Base-by-base conservation (phyloP, 2,888 invertebrate species). In the Hymenopus coronatus region DNA sequence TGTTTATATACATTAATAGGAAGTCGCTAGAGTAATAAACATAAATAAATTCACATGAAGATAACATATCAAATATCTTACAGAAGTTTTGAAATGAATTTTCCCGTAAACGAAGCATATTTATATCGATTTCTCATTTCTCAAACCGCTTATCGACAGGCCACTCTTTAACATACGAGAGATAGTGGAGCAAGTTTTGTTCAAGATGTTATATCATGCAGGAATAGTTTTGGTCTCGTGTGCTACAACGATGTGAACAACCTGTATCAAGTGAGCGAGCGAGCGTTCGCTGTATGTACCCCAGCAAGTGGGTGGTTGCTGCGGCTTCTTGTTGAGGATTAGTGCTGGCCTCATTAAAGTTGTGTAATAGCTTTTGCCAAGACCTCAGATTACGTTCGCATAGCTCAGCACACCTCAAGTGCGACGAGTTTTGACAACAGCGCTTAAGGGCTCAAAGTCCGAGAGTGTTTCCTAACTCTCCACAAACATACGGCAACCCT, bases 281-380 rank as follows among this genome's bases (percentile, higher is more conserved):
- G 54, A 70, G 54, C 54, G 54, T 70, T 40, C 40, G 12, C 12
- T 70, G 54, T 70, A 25, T 70, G 54, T 70, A 25, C 54, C 54
- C 25, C 25, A 70, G 54, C 54, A 70, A 70, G 28, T n/a, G 87
- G 87, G 82, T 33, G 81, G 87, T 86, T 81, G 81, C 28, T 81
- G 82, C 25, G 46, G 82, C 82, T 82, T 82, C 40, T 82, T 87
- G 82, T 87, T 28, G 87, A 82, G 88, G 88, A 88, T 88, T 88
- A 88, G 88, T 33, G 88, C 85, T 85, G 84, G 28, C 91, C 92
- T 93, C 93, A 93, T 93, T 93, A 93, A 93, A 93, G 93, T 93
- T 93, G 92, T 92, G 93, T 93, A 93, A 93, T 93, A 92, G 93
- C 92, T 93, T 93, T 92, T 70, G 54, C 92, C 92, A 92, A 92